Percentiles rank a stretch among this genome's conserved stretches.
These are phyloP conservation scores for Agrilus planipennis DNA, from an alignment of 1,140 invertebrate species.

Conservation along the genomic window DNA sequence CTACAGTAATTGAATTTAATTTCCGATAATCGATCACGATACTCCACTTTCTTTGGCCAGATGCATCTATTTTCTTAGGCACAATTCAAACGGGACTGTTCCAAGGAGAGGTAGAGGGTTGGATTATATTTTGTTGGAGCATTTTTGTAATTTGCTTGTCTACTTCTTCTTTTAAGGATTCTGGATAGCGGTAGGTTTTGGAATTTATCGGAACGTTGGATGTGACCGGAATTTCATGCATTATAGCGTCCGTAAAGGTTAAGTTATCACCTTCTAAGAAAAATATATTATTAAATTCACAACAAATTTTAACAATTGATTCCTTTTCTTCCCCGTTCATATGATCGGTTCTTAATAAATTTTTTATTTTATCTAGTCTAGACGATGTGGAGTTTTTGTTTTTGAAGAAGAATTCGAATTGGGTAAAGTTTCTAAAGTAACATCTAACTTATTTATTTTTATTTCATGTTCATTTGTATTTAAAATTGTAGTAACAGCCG, in stretches of 20 bases:
- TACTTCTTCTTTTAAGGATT: slow-evolving; percentile 21
- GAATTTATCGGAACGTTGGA: slow-evolving; percentile 8
- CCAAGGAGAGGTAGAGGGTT: slow-evolving; percentile 13
- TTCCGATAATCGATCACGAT: too few species aligned
- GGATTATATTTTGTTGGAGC: slow-evolving; percentile 10
- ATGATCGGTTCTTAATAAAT: too few species aligned
- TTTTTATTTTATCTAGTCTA: too few species aligned
- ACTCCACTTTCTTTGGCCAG: slow-evolving; percentile 25
- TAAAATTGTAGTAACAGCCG: not conserved
- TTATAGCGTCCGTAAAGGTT: slow-evolving; percentile 14
- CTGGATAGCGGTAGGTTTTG: slow-evolving; percentile 22
- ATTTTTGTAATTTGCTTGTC: slow-evolving; percentile 15
- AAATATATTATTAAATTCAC: slow-evolving; percentile 16
- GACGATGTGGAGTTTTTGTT: too few species aligned
- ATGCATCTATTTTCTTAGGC: slow-evolving; percentile 20
- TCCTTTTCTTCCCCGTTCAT: slow-evolving; percentile 15
- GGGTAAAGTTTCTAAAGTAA: too few species aligned
- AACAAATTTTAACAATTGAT: slow-evolving; percentile 11
- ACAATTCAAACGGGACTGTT: slow-evolving; percentile 21
- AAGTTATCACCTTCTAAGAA: slow-evolving; percentile 9
- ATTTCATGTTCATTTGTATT: not conserved
- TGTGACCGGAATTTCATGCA: slow-evolving; percentile 3
- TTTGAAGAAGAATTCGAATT: too few species aligned
- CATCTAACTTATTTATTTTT: not conserved
- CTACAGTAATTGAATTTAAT: slow-evolving; percentile 27